Evolutionary conservation across 2,888 invertebrate genomes (phyloP).

Genomic region (Apoda limacodes): DNA sequence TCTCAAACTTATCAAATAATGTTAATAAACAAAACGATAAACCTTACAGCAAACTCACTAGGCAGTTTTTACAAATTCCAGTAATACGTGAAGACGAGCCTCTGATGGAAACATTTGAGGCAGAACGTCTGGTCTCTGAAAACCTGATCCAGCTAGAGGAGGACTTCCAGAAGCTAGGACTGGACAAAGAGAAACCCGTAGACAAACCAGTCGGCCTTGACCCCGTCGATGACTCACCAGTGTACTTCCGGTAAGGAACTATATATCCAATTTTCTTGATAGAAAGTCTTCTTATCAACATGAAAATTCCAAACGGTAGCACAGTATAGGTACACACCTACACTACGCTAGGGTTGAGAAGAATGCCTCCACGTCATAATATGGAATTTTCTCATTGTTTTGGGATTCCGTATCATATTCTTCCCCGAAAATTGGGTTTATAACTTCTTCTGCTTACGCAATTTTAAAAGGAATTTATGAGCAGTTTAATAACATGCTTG

Average conservation of each 20-base stretch:
- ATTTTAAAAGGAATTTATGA: too few relatives aligned
- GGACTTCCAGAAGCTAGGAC: slow-evolving; percentile 56
- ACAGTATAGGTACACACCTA: too few relatives aligned
- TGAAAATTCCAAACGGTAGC: background rate
- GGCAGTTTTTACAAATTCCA: slow-evolving; percentile 21
- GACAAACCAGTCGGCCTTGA: slow-evolving; percentile 46
- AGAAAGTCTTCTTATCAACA: background rate
- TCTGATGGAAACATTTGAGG: slow-evolving; percentile 65
- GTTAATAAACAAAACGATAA: too few relatives aligned
- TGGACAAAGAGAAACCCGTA: slow-evolving; percentile 41
- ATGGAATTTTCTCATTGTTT: too few relatives aligned
- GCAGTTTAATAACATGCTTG: too few relatives aligned
- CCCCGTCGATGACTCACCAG: slow-evolving; percentile 68
- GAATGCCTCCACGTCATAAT: too few relatives aligned
- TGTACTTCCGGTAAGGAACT: slow-evolving; percentile 79
- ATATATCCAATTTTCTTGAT: background rate
- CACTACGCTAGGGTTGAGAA: too few relatives aligned
- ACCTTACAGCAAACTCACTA: too few relatives aligned
- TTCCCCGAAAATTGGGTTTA: too few relatives aligned
- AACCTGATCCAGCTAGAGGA: slow-evolving; percentile 80
- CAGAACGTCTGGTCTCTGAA: slow-evolving; percentile 72
- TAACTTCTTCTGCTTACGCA: too few relatives aligned
- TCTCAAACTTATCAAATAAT: too few relatives aligned
- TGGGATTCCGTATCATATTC: too few relatives aligned
- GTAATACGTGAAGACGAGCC: slow-evolving; percentile 61